Evolutionary conservation across 2,888 invertebrate genomes (phyloP), one percentile per base, ranked within the genome.

Genomic region (Mantis religiosa): DNA sequence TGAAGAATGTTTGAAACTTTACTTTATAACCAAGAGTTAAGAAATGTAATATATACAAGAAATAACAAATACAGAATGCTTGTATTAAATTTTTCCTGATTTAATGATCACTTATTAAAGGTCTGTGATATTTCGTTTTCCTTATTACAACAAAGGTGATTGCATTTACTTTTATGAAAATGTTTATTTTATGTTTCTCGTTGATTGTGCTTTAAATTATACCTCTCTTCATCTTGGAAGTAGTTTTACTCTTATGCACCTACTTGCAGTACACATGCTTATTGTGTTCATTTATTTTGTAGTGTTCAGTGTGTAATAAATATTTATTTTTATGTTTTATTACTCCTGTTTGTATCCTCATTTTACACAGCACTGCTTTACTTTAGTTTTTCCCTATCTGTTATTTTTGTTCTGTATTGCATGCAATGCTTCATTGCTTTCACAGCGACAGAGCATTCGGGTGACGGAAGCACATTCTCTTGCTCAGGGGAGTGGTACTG

Each of bases 381-480:
- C 84, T 82, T 90, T 28, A 88, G 84, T 89, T 90, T 88, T 83
- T 41, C 88, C 81, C 54, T 71, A 71, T 71, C 54, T 84, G 25
- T 88, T 90, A 82, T 82, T 71, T 90, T n/a, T 89, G 28, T 87
- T 28, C 82, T 71, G 87, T 71, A 71, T 88, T 86, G 84, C 85
- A 85, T 87, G 82, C 87, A 87, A 82, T 34, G 34, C 87, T 34
- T 87, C 82, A 41, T 91, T 90, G 90, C 88, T 87, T 88, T 82
- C 92, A 85, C 90, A 96, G 95, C 94, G 95, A 88, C 95, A 95
- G 90, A 96, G 96, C 91, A 94, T 96, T 91, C 94, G 95, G 87
- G 95, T 96, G 89, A 94, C 93, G 47, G 93, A 94, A 54, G 92
- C 93, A 83, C 91, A 91, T 82, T 92, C 91, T 20, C 91, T 84